A percentile compares a stretch with the other conserved stretches of the same genome.
phyloP scores from a whole-genome alignment of 2,888 invertebrate species.

The Neoaliturus tenellus region DNA sequence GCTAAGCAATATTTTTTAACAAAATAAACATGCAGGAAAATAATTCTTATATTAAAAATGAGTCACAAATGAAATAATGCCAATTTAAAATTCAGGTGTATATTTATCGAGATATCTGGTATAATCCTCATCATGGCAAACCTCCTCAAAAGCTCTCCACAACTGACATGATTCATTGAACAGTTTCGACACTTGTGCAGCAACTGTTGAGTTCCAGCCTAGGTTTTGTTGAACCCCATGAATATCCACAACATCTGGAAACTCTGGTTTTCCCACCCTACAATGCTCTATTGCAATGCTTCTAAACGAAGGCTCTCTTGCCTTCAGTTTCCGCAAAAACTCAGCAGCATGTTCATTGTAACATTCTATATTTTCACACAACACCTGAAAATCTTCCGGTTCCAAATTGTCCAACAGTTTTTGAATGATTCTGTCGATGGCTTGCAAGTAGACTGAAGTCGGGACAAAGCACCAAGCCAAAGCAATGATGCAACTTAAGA shows the following conservation, averaged over 20 bases:
- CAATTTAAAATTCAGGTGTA: conserved; percentile 4
- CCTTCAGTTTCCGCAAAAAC: conserved; percentile 12
- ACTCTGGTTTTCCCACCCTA: conserved; percentile 27
- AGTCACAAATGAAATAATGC: no score
- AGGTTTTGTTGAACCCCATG: conserved; percentile 13
- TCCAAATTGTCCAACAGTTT: conserved; percentile 15
- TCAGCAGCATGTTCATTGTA: conserved; percentile 5
- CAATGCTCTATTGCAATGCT: conserved; percentile 18
- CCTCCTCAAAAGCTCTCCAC: background rate
- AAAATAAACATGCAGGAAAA: no score
- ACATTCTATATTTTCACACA: conserved; percentile 6
- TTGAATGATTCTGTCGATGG: conserved; percentile 27
- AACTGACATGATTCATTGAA: background rate
- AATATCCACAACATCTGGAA: background rate
- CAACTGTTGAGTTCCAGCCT: conserved; percentile 1
- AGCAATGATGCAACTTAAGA: background rate
- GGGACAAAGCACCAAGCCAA: background rate
- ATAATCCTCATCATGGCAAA: conserved; percentile 21
- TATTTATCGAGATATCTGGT: conserved; percentile 13
- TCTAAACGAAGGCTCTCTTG: conserved; percentile 8
- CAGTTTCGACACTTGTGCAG: background rate
- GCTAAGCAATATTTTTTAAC: no score
- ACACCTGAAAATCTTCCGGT: background rate
- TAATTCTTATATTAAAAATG: no score
- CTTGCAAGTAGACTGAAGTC: conserved; percentile 7